Evolutionary conservation across 37 sponge, comb jelly and placozoan species (phyloP).

Genomic region (Hormiphora californensis): DNA sequence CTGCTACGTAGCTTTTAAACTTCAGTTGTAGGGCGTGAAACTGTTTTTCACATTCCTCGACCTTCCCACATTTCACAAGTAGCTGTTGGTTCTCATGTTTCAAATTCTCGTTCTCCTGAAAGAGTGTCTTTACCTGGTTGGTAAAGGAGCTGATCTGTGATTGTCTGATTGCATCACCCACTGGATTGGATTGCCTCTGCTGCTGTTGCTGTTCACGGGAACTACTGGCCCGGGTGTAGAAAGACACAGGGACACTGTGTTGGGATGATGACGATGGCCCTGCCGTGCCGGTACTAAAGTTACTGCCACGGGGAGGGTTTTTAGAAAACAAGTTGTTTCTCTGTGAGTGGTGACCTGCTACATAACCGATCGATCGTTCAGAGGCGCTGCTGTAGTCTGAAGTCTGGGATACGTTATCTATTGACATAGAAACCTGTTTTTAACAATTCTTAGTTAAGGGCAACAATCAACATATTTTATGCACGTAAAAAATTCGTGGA

Average conservation of each 20-base stretch:
- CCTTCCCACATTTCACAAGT: neutral
- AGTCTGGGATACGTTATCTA: neutral
- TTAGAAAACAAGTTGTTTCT: neutral
- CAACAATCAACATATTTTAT: no score
- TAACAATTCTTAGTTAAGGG: no score
- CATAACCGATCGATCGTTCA: no score
- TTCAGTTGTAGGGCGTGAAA: neutral
- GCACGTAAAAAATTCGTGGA: no score
- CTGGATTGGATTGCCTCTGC: neutral
- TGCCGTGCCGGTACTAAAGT: neutral
- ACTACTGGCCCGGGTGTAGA: neutral
- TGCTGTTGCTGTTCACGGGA: neutral
- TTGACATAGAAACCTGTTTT: no score
- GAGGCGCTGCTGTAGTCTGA: constrained; percentile 2
- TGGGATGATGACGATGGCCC: neutral
- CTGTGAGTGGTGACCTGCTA: neutral
- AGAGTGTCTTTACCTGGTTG: neutral
- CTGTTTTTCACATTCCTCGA: neutral
- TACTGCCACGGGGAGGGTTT: neutral
- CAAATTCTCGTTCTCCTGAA: neutral
- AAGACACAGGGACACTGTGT: no score
- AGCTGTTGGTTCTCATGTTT: neutral
- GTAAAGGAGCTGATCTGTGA: neutral
- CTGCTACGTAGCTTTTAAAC: neutral
- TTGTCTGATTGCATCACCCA: neutral